These are phyloP conservation scores for Drosophila buzzatii DNA, from an alignment of 2,888 invertebrate species.

Conservation along the genomic window DNA sequence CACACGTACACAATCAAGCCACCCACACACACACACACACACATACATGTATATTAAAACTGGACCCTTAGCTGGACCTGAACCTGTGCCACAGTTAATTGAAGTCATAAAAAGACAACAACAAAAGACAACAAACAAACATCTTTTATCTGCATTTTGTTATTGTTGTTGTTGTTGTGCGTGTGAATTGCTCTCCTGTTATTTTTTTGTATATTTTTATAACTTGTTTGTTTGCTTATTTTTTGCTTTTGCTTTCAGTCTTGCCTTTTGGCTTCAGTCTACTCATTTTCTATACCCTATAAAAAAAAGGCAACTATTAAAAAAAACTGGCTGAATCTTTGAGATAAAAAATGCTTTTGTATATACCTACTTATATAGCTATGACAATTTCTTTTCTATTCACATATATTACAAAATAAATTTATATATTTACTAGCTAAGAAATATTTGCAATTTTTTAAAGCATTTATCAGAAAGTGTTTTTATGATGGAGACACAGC, in stretches of 20 bases:
- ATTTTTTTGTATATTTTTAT: constrained; percentile 56
- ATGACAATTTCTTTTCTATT: not conserved
- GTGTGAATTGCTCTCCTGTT: constrained; percentile 73
- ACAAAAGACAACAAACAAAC: constrained; percentile 53
- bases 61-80: constrained; percentile 40
- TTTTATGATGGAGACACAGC: not conserved
- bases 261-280: constrained; percentile 10
- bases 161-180: constrained; percentile 56
- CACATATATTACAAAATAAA: not conserved
- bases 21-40: constrained; percentile 26
- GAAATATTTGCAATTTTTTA: not conserved
- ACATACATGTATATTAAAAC: constrained; percentile 26
- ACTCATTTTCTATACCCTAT: constrained; percentile 44
- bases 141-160: constrained; percentile 66
- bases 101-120: constrained; percentile 78
- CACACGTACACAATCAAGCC: constrained; percentile 24
- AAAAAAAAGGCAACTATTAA: not conserved
- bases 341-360: not conserved
- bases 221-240: constrained; percentile 49
- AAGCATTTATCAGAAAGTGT: not conserved
- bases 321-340: not conserved
- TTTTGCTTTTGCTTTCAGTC: constrained; percentile 18
- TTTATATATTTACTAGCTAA: not conserved
- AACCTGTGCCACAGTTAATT: constrained; percentile 69
- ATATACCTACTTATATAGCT: not conserved